Evolutionary conservation across 2,113 vertebrate species (phyloP), one percentile per base, ranked within the genome.

Genomic region (Leptosomus discolor): DNA sequence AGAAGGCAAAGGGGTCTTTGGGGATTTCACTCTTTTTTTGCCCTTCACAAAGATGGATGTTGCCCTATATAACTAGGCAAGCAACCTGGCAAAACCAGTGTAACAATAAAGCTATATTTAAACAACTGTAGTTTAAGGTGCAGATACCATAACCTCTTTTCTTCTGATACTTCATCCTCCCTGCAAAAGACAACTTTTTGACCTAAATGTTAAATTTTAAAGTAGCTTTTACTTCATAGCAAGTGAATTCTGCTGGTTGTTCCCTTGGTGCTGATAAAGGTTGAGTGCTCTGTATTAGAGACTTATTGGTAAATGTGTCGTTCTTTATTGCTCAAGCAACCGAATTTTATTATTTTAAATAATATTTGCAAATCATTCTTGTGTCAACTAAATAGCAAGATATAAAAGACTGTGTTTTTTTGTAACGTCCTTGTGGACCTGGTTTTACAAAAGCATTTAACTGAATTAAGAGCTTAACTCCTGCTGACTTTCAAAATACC

Each of bases 91-190:
- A 93, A 91, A 92, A 81, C 4, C 12, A 48, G 11, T 86, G 29
- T 27, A 93, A 63, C 79, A 77, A 70, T 74, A 92, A 93, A 94
- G 58, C 71, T 96, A 75, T 95, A 93, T 94, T 97, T 97, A 96
- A 92, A 84, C 32, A 74, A 43, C 12, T 50, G 22, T 67, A 30
- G 23, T 77, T 84, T 94, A 46, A 81, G 60, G 39, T 63, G 15
- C 37, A 36, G 41, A 22, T 26, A 46, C 39, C 27, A 80, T 63
- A 91, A 83, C 24, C 17, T 70, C 24, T 79, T 85, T 85, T 90
- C 13, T 78, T 48, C 48, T 89, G 8, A 11, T 57, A 45, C 17
- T 79, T 93, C 39, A 48, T 64, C 18, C 22, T 82, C 7, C 12
- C 12, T 34, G 11, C 8, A 87, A 74, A 19, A 84, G 37, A 21